Base-by-base conservation (phyloP, 2,888 invertebrate genomes). In the Eupeodes latifasciatus region DNA sequence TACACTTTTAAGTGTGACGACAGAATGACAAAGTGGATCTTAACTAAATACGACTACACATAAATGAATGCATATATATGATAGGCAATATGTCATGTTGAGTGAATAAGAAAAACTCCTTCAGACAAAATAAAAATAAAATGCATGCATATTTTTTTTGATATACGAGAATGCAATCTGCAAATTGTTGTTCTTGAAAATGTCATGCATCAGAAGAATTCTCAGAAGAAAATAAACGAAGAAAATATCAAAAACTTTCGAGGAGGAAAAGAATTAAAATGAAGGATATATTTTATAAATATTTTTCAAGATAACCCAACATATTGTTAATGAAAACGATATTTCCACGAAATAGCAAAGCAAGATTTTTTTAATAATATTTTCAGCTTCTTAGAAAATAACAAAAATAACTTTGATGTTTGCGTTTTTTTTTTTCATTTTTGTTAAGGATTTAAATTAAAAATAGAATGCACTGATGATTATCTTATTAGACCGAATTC, bases 1-100 rank as follows among this genome's bases (percentile, higher is more conserved):
- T 88, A 81, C 85, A 85, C 88, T 85, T 88, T 81, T 88, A 85
- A 88, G 85, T 85, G 85, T 85, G 88, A 81, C 74, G 88, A 88
- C 88, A 85, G 81, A 61, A 85, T 81, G 85, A 88, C 88, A 88
- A 85, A 88, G 88, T 88, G 85, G 75, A 74, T 84, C 84, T 80
- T 55, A 66, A 19, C 49, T n/a, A 40, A 40, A 40, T 40, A 5
- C 9, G 40, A 40, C 3, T 40, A 9, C 27, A 27, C 27, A 27
- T 27, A 27, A 1, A 27, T 40, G 40, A 0, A 14, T 4, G 12
- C 27, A 44, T 3, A 27, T 27, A 12, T 27, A 12, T 87, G 76
- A 84, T 77, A 59, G 87, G 77, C 80, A 84, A 61, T 59, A 27
- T 27, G 76, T 11, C 53, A 44, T 12, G 27, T 27, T 27, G 27